Evolutionary conservation across 2,797 vertebrate genomes (phyloP).

Genomic region (Neomorphus geoffroyi): DNA sequence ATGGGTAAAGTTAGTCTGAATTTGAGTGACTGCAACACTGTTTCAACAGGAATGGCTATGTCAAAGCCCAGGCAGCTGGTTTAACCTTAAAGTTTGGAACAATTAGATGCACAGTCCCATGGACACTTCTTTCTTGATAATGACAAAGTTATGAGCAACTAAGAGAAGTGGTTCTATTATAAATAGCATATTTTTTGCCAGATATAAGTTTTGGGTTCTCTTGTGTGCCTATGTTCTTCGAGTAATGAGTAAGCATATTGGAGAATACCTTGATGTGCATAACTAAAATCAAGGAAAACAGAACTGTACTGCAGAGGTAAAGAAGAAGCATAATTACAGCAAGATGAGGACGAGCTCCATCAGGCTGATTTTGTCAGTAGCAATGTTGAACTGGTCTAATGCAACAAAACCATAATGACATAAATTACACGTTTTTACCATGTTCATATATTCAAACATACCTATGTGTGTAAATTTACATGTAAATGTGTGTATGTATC

Average conservation of each 20-base stretch:
- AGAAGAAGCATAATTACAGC: background rate
- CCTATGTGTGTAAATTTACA: accelerated
- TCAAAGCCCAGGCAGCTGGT: background rate
- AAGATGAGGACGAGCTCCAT: background rate
- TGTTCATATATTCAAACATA: background rate
- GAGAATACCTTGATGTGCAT: background rate
- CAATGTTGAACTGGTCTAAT: background rate
- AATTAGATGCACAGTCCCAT: background rate
- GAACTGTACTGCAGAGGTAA: background rate
- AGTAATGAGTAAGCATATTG: background rate
- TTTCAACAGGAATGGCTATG: background rate
- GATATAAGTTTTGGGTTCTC: background rate
- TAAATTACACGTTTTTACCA: background rate
- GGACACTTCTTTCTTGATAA: background rate
- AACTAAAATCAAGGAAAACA: background rate
- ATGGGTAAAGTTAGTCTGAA: background rate
- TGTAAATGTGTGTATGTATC: background rate
- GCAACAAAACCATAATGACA: background rate
- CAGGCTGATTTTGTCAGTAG: background rate
- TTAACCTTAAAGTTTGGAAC: background rate
- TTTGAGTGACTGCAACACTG: background rate
- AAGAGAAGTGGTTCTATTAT: background rate
- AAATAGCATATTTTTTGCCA: background rate
- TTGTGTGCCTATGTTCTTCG: background rate
- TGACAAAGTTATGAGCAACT: background rate